phyloP scores from a whole-genome alignment of 2,113 vertebrate species.

The Scartelaos histophorus region DNA sequence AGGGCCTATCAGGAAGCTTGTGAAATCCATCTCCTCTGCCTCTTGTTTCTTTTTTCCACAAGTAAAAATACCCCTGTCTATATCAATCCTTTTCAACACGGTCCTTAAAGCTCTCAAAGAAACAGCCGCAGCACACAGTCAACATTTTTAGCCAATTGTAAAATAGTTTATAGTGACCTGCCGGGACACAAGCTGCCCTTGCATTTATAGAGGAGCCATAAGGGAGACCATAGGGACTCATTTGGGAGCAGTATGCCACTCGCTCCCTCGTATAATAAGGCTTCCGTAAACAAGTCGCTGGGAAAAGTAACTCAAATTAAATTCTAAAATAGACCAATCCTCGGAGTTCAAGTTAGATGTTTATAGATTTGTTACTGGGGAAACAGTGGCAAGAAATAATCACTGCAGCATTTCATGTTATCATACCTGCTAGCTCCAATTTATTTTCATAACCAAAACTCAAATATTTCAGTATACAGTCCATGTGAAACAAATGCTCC shows the following conservation, averaged over 20 bases:
- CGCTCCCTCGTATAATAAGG: slow-evolving; percentile 56
- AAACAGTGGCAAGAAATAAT: slow-evolving; percentile 13
- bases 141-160: slow-evolving; percentile 35
- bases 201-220: slow-evolving; percentile 32
- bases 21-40: slow-evolving; percentile 53
- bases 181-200: slow-evolving; percentile 31
- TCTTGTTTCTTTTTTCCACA: slow-evolving; percentile 26
- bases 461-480: no score
- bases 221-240: slow-evolving; percentile 36
- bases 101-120: slow-evolving; percentile 25
- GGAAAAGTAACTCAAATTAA: slow-evolving; percentile 51
- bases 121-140: slow-evolving; percentile 15
- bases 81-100: slow-evolving; percentile 18
- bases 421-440: background rate
- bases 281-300: slow-evolving; percentile 67
- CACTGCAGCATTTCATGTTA: background rate
- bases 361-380: slow-evolving; percentile 4
- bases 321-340: background rate
- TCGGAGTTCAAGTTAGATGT: slow-evolving; percentile 21
- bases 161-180: slow-evolving; percentile 49
- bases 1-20: slow-evolving; percentile 57
- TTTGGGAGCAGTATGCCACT: slow-evolving; percentile 41
- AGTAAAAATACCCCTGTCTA: slow-evolving; percentile 45
- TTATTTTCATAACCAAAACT: background rate
- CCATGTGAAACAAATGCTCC: no score